phyloP scores from a whole-genome alignment of 2,113 vertebrate species.

The Perccottus glenii region DNA sequence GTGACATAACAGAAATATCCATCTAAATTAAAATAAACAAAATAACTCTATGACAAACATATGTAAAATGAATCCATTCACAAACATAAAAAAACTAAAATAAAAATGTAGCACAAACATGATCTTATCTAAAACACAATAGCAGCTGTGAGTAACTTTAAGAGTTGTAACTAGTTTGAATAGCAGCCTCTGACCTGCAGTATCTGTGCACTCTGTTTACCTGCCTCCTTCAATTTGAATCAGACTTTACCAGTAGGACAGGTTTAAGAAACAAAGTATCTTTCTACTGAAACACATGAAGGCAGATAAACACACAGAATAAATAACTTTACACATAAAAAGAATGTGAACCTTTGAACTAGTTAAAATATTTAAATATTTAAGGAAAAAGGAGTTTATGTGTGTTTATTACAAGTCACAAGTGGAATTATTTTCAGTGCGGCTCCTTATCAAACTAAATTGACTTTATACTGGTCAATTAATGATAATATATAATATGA shows the following conservation, averaged over 20 bases:
- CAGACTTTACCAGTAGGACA: conserved; percentile 22
- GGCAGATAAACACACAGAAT: not conserved
- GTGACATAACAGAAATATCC: not conserved
- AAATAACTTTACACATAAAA: no score
- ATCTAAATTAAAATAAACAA: no score
- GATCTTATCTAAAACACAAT: no score
- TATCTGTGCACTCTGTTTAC: not conserved
- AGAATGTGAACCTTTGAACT: no score
- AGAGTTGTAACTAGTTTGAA: not conserved
- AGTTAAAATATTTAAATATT: no score
- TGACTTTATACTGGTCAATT: no score
- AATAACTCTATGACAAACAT: not conserved
- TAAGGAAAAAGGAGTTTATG: no score
- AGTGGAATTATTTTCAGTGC: no score
- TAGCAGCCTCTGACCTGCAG: not conserved
- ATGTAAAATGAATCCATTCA: not conserved
- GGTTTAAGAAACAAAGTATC: conserved; percentile 10
- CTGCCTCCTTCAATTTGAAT: not conserved
- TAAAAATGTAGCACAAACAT: not conserved
- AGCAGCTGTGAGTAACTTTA: not conserved
- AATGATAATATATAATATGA: not conserved
- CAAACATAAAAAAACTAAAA: not conserved
- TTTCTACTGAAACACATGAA: conserved; percentile 1
- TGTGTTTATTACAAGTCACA: no score
- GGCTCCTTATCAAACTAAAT: no score